Evolutionary conservation across 2,888 invertebrate species (phyloP), one percentile per base, ranked within the genome.

Genomic region (Eledone cirrhosa): DNA sequence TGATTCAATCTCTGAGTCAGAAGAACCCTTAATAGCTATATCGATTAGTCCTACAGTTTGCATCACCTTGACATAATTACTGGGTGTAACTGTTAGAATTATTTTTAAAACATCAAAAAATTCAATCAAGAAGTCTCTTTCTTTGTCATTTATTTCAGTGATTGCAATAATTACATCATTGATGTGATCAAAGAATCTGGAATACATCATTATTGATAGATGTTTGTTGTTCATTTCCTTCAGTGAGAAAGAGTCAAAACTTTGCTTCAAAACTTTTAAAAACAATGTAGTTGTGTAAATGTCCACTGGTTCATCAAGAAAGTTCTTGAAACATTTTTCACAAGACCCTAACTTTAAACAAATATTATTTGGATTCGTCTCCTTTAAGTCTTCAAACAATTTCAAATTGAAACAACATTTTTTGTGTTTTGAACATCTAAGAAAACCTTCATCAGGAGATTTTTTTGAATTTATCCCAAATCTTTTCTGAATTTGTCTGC

Each of bases 1-100:
- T 1, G 2, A 3, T 5, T 3, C 22, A n/a, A 63, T 29, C n/a
- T 14, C 33, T 22, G n/a, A 22, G 31, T 22, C 5, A 72, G 14
- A 92, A 86, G 97, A 22, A 11, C 22, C 72, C 4, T n/a, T 1
- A n/a, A 72, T 13, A 13, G 24, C 16, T 19, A 33, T 41, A 72
- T 7, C 14, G 3, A 72, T 33, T 8, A 27, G 13, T 14, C 72
- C 72, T 31, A 41, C 29, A 22, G 41, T 33, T 72, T 31, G 72
- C 31, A 72, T n/a, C 1, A 24, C 29, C 3, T 31, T 22, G 5
- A 33, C 0, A 41, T 22, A 72, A 4, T 72, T n/a, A 31, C 33
- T 72, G 0, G 72, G 72, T 16, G 31, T 72, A 14, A n/a, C 31
- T n/a, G 13, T 33, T 13, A 72, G n/a, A 72, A 72, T 72, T 72